These are phyloP conservation scores for Zophobas morio DNA, from an alignment of 1,140 invertebrate species.

Conservation along the genomic window DNA sequence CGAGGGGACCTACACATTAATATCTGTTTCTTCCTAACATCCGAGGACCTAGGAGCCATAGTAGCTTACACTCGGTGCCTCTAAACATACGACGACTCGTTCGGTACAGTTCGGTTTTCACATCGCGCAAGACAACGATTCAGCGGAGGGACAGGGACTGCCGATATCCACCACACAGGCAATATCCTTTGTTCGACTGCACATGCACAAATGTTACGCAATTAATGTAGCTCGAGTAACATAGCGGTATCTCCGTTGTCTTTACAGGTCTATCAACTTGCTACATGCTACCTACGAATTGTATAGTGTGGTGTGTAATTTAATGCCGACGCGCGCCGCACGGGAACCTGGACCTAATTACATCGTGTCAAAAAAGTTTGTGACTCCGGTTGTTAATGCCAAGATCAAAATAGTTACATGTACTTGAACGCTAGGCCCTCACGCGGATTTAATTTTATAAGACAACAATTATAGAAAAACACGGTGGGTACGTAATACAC, in stretches of 20 bases:
- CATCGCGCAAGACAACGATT: constrained; percentile 49
- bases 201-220: constrained; percentile 63
- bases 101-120: constrained; percentile 37
- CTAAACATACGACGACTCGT: constrained; percentile 31
- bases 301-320: no score
- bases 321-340: no score
- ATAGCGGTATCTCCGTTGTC: constrained; percentile 17
- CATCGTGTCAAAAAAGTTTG: no score
- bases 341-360: no score
- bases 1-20: constrained; percentile 45
- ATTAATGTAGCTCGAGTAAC: constrained; percentile 30
- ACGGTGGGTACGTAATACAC: no score
- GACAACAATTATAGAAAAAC: no score
- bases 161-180: constrained; percentile 45
- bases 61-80: constrained; percentile 28
- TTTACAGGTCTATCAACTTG: no score
- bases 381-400: no score
- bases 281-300: no score
- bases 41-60: constrained; percentile 39
- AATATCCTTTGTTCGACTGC: constrained; percentile 61
- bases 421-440: no score
- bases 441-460: no score
- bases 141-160: constrained; percentile 45
- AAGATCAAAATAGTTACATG: no score
- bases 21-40: constrained; percentile 44